Conservation (phyloP, 1,140 invertebrate genomes). For the Camponotus vicinus region DNA sequence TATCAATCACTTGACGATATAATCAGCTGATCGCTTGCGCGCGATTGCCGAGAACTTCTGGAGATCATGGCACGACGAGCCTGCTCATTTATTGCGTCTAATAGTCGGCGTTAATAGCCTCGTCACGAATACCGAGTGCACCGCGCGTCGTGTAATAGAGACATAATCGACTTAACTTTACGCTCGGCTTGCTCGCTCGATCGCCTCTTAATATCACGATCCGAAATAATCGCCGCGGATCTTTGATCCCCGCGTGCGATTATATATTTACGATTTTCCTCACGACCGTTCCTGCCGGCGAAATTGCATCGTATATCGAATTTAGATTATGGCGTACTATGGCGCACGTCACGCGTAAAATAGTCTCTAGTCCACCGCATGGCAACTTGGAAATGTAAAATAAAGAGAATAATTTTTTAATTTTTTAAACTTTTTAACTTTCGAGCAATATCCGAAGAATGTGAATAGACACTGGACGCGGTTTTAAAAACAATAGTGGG, state of each 20-base stretch:
- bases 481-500: background rate
- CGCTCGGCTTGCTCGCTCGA: slow-evolving; percentile 45
- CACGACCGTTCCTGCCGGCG: slow-evolving; percentile 44
- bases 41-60: slow-evolving; percentile 40
- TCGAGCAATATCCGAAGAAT: background rate
- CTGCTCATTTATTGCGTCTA: slow-evolving; percentile 53
- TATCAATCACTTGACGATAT: slow-evolving; percentile 41
- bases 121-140: slow-evolving; percentile 49
- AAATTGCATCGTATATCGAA: slow-evolving; percentile 51
- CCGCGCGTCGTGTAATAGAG: slow-evolving; percentile 54
- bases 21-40: slow-evolving; percentile 10
- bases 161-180: slow-evolving; percentile 59
- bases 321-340: slow-evolving; percentile 28
- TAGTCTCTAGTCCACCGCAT: slow-evolving; percentile 1
- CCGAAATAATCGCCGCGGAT: slow-evolving; percentile 50
- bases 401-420: slow-evolving; percentile 49
- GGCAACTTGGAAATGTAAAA: slow-evolving; percentile 3
- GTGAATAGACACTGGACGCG: slow-evolving; percentile 23
- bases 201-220: slow-evolving; percentile 50
- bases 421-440: slow-evolving; percentile 21
- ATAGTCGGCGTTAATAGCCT: slow-evolving; percentile 52
- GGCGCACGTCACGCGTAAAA: slow-evolving; percentile 20
- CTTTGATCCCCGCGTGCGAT: slow-evolving; percentile 47
- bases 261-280: slow-evolving; percentile 51
- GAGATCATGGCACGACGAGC: slow-evolving; percentile 42